Evolutionary conservation across 2,113 vertebrate species (phyloP), one percentile per base, ranked within the genome.

Genomic region (Chamaea fasciata): DNA sequence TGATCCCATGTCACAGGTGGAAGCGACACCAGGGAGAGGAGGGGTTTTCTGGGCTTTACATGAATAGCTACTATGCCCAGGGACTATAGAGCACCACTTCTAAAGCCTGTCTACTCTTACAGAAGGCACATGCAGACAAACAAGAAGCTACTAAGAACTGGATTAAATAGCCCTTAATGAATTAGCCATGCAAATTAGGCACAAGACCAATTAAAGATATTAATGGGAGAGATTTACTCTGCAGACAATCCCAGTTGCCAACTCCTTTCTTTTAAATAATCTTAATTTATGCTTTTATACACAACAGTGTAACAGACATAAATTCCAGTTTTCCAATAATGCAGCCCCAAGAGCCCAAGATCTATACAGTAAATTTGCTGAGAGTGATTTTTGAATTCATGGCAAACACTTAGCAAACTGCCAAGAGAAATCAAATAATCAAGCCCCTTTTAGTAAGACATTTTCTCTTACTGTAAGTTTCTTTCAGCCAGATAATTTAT

Each of bases 11-110:
- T 11, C 35, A 41, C 26, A 37, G 50, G 6, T 53, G 26, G 16
- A 27, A 10, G 9, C 6, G 13, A 69, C 5, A 53, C 3, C 18
- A 35, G 28, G 30, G 15, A 77, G 28, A 74, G 9, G 17, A 49
- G 26, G 19, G 19, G 20, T 50, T 53, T 60, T 27, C 53, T 83
- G n/a, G 13, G 30, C 4, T 1, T 31, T 60, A 17, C 9, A 7
- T 3, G 5, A 8, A 3, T 20, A 46, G 12, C 39, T 41, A 5
- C 9, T 49, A 2, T 13, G 35, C 4, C 35, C 55, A 52, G 57
- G 37, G 22, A 64, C n/a, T 56, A 15, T 0, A 30, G 5, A 64
- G 44, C 10, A 39, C 9, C 1, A 0, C 15, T 33, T 30, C 33
- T 46, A 83, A 68, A 80, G 14, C 16, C 64, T 49, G 4, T 23